Evolutionary conservation across 2,113 vertebrate species (phyloP).

Genomic region (Zeus faber): DNA sequence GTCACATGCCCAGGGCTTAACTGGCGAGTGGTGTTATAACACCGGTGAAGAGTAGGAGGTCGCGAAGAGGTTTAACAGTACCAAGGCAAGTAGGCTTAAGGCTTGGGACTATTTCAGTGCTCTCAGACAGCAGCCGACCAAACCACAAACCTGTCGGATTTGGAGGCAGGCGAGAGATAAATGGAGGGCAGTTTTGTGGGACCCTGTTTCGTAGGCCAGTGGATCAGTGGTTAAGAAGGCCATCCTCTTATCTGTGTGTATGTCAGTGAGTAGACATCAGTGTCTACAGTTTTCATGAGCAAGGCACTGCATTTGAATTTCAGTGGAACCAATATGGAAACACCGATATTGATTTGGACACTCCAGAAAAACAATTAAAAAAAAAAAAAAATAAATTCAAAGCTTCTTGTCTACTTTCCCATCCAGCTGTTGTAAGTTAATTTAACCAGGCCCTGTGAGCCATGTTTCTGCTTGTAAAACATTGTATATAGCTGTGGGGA

Average conservation of each 20-base stretch:
- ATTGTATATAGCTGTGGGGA: no score
- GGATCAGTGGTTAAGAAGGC: constrained; percentile 20
- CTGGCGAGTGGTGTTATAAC: constrained; percentile 23
- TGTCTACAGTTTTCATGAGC: neutral
- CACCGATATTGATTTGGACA: no score
- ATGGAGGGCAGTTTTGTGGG: neutral
- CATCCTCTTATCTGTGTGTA: constrained; percentile 13
- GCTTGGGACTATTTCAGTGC: constrained; percentile 59
- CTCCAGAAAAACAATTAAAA: no score
- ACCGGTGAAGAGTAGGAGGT: constrained; percentile 1
- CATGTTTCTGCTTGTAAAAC: constrained; percentile 5
- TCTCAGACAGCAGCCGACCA: constrained; percentile 1
- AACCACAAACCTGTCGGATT: constrained; percentile 1
- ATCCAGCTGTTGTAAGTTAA: no score
- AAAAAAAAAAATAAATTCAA: no score
- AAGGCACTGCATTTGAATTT: neutral
- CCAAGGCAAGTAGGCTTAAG: constrained; percentile 11
- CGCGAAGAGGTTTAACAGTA: constrained; percentile 26
- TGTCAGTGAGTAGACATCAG: no score
- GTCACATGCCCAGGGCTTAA: constrained; percentile 24
- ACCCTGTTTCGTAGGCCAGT: constrained; percentile 1
- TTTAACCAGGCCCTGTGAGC: no score
- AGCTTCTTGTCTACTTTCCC: no score
- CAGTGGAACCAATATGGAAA: no score
- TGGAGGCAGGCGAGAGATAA: no score